Evolutionary conservation across 2,797 vertebrate species (phyloP).

Genomic region (Parauchenoglanis ngamensis): DNA sequence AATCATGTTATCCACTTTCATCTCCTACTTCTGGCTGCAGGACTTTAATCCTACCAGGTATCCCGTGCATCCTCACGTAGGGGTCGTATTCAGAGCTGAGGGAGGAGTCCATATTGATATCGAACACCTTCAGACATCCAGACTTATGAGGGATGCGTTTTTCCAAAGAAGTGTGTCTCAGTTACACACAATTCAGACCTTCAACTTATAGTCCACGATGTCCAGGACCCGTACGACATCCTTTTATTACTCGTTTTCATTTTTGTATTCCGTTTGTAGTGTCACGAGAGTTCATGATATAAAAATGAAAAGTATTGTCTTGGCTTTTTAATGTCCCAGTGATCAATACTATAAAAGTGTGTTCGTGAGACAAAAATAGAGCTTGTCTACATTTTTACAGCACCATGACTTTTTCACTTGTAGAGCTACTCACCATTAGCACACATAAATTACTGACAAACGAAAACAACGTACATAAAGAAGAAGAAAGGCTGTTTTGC

Average conservation of each 20-base stretch:
- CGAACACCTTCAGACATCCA: background rate
- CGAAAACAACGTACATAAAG: background rate
- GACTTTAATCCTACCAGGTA: slow-evolving; percentile 97
- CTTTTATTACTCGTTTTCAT: background rate
- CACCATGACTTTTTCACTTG: too few species aligned
- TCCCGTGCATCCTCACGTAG: background rate
- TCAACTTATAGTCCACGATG: background rate
- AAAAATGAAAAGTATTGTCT: background rate
- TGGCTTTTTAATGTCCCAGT: background rate
- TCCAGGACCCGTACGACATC: background rate
- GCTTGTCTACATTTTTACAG: background rate
- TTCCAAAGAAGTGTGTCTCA: background rate
- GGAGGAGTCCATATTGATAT: background rate
- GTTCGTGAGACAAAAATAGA: background rate
- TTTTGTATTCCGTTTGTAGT: too few species aligned
- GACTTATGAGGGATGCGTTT: background rate
- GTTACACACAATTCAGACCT: background rate
- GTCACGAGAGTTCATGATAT: background rate
- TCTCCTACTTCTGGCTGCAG: slow-evolving; percentile 96
- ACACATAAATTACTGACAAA: background rate
- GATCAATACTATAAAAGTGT: background rate
- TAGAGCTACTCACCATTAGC: background rate
- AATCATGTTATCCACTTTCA: slow-evolving; percentile 95
- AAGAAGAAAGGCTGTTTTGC: background rate
- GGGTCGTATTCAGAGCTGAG: background rate